These are phyloP conservation scores for Copsychus sechellarum DNA, from an alignment of 2,113 vertebrate genomes.

Conservation along the genomic window DNA sequence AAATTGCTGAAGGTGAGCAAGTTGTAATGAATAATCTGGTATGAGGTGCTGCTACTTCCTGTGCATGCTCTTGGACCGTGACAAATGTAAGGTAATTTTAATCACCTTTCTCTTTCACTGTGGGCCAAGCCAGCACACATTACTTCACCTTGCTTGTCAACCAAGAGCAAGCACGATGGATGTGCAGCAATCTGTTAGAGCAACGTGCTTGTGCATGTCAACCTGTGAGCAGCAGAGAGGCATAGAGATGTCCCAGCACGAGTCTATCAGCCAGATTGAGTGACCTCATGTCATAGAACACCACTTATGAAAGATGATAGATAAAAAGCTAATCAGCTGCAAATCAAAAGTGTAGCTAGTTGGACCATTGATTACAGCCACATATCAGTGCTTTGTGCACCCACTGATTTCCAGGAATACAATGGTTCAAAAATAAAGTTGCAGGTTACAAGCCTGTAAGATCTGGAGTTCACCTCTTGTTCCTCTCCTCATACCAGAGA, in stretches of 20 bases:
- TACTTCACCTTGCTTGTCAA: neutral
- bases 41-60: neutral
- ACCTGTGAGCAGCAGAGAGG: neutral
- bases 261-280: neutral
- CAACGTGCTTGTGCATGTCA: neutral
- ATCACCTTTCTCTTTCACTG: neutral
- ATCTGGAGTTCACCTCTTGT: neutral
- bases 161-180: neutral
- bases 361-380: neutral
- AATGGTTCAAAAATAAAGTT: neutral
- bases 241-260: neutral
- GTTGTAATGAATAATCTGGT: neutral
- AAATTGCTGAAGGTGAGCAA: neutral
- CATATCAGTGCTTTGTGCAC: neutral
- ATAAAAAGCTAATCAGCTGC: neutral
- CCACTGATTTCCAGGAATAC: neutral
- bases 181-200: neutral
- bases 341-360: neutral
- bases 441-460: neutral
- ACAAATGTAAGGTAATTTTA: neutral
- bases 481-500: neutral
- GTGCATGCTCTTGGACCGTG: neutral
- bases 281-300: accelerated
- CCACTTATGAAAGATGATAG: neutral
- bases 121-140: neutral